A percentile compares a stretch with the other conserved stretches of the same genome.
Conservation (phyloP, 2,797 vertebrate genomes). For the Basileuterus tristriatus region DNA sequence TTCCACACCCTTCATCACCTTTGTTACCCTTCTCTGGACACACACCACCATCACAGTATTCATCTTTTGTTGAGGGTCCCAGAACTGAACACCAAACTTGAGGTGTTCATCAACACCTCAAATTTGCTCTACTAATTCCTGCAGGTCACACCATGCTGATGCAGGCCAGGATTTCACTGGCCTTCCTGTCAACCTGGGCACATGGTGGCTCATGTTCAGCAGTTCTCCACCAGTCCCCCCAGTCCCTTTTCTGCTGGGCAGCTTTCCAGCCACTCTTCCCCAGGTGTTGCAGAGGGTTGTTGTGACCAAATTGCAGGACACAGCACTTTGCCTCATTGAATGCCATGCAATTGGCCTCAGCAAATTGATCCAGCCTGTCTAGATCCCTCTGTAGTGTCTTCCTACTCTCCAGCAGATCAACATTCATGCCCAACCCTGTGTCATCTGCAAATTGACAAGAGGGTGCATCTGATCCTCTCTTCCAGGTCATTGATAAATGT, state of each 20-base stretch:
- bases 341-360: background rate
- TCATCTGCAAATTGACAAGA: background rate
- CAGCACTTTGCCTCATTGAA: background rate
- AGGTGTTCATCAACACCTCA: background rate
- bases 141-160: background rate
- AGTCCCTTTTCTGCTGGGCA: background rate
- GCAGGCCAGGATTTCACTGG: no score
- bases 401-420: background rate
- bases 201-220: fast-evolving
- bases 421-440: background rate
- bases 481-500: background rate
- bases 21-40: background rate
- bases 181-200: background rate
- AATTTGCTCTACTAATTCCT: background rate
- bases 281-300: background rate
- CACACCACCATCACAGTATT: background rate
- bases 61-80: background rate
- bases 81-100: background rate
- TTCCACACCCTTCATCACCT: background rate
- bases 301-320: background rate
- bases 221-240: background rate
- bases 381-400: background rate
- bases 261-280: background rate
- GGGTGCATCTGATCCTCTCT: no score
- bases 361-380: background rate